These are phyloP conservation scores for Sinohyriopsis cumingii DNA, from an alignment of 2,888 invertebrate species.

Conservation along the genomic window DNA sequence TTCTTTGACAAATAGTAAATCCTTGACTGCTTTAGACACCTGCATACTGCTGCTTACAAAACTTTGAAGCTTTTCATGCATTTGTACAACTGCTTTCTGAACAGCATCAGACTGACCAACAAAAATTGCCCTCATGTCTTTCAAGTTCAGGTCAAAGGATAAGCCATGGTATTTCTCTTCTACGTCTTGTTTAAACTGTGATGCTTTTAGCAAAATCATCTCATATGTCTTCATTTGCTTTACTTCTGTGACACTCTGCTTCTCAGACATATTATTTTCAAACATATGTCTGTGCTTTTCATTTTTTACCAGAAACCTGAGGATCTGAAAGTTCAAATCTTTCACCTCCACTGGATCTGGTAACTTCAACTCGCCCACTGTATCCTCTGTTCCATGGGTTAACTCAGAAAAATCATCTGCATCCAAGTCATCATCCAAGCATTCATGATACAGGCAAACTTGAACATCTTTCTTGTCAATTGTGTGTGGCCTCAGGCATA, in stretches of 20 bases:
- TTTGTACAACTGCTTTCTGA: slow-evolving; percentile 4
- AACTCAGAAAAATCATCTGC: no score
- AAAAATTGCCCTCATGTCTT: neutral
- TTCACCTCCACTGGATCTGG: slow-evolving; percentile 16
- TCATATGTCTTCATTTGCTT: slow-evolving; percentile 9
- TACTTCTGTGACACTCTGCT: slow-evolving; percentile 14
- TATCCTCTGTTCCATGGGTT: no score
- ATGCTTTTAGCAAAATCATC: slow-evolving; percentile 5
- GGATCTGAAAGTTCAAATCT: slow-evolving; percentile 14
- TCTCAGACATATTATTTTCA: neutral
- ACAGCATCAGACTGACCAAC: neutral
- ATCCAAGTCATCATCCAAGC: slow-evolving; percentile 18
- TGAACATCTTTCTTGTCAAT: slow-evolving; percentile 8
- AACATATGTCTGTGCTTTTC: no score
- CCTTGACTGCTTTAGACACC: no score
- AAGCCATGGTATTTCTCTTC: no score
- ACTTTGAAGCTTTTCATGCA: no score
- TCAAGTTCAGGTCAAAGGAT: no score
- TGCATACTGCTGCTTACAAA: no score
- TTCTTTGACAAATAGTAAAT: no score
- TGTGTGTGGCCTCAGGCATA: slow-evolving; percentile 12
- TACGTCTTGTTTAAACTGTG: neutral
- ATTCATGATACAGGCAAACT: slow-evolving; percentile 23
- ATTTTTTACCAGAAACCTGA: slow-evolving; percentile 9
- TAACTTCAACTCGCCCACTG: neutral